phyloP scores from a whole-genome alignment of 2,797 vertebrate genomes.

The Alouatta caraya region DNA sequence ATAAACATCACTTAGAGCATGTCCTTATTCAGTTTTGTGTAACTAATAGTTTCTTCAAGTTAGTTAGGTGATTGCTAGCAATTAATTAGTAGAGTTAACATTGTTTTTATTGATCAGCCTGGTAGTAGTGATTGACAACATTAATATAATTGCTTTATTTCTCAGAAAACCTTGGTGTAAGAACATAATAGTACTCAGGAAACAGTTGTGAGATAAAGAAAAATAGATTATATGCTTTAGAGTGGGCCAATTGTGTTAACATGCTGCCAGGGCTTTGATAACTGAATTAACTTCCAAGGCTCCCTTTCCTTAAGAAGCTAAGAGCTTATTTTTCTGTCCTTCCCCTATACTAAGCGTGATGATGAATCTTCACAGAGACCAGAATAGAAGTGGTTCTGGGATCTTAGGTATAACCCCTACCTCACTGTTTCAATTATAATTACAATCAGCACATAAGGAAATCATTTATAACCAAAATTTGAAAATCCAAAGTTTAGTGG shows the following conservation, averaged over 20 bases:
- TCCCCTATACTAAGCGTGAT: background rate
- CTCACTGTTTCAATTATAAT: background rate
- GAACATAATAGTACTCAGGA: constrained; percentile 43
- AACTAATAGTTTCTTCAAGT: constrained; percentile 62
- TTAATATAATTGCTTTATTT: constrained; percentile 65
- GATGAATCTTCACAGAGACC: background rate
- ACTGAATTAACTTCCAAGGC: constrained; percentile 7
- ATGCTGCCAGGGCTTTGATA: constrained; percentile 15
- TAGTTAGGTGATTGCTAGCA: constrained; percentile 63
- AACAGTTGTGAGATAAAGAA: constrained; percentile 48
- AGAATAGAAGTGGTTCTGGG: background rate
- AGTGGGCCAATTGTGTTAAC: constrained; percentile 38
- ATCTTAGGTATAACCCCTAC: background rate
- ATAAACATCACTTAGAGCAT: constrained; percentile 23
- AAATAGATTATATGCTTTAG: constrained; percentile 52
- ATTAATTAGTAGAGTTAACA: constrained; percentile 67
- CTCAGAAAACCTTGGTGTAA: constrained; percentile 36
- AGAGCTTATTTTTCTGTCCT: background rate
- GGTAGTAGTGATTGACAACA: constrained; percentile 46
- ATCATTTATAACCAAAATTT: background rate
- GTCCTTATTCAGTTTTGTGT: constrained; percentile 27
- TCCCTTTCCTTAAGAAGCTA: background rate
- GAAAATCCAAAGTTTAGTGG: background rate
- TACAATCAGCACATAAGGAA: background rate
- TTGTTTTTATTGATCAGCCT: constrained; percentile 58